Conservation (phyloP, 2,113 vertebrate genomes). For the Heterochromis multidens region DNA sequence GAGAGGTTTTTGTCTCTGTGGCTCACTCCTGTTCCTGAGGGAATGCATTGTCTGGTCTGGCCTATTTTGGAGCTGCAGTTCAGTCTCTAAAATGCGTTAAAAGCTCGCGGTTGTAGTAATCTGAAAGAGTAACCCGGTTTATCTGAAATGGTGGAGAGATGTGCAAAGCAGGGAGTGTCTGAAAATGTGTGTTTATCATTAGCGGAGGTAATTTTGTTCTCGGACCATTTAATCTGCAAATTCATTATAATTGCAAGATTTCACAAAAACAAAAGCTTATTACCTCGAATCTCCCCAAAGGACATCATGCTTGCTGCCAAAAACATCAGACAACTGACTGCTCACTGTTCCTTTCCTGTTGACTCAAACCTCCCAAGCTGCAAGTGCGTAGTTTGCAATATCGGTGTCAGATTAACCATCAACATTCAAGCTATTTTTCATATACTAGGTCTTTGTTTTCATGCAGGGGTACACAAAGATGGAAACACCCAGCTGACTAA, state of each 20-base stretch:
- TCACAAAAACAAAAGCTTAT: background rate
- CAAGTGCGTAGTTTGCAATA: background rate
- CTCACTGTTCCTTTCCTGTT: background rate
- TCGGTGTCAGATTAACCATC: background rate
- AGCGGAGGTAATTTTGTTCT: background rate
- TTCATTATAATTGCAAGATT: background rate
- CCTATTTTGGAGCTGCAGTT: background rate
- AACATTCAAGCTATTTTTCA: background rate
- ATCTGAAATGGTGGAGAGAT: background rate
- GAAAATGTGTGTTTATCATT: background rate
- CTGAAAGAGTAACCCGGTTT: background rate
- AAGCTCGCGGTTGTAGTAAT: background rate
- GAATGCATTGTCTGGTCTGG: slow-evolving; percentile 12
- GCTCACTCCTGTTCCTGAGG: slow-evolving; percentile 23
- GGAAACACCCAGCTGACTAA: background rate
- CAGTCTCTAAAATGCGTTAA: slow-evolving; percentile 9
- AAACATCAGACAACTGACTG: background rate
- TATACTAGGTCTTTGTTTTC: background rate
- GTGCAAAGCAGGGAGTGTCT: background rate
- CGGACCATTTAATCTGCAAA: background rate
- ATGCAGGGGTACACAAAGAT: background rate
- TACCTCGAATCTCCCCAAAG: background rate
- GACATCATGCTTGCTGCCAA: background rate
- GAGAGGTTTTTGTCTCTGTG: slow-evolving; percentile 33
- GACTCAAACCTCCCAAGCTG: background rate